A percentile compares a stretch with the other conserved stretches of the same genome.
These are phyloP conservation scores for Crotalus helleri DNA, from an alignment of 2,113 vertebrate species.

Conservation along the genomic window DNA sequence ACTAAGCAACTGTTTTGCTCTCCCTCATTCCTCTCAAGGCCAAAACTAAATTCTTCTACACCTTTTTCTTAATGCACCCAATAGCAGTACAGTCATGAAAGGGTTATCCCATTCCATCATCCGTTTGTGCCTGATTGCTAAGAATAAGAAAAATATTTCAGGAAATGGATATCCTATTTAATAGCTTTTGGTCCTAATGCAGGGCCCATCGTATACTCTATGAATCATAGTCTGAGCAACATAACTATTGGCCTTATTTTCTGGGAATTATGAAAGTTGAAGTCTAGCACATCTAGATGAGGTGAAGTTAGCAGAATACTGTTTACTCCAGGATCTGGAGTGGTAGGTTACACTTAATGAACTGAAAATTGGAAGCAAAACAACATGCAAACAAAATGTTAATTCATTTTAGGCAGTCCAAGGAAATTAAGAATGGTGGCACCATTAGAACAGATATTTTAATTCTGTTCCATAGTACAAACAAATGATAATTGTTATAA, in stretches of 20 bases:
- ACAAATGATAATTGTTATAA: no score
- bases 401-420: background rate
- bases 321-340: background rate
- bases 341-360: background rate
- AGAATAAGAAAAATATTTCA: background rate
- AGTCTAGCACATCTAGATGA: background rate
- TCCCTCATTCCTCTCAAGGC: background rate
- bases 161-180: background rate
- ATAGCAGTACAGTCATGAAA: background rate
- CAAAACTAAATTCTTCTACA: background rate
- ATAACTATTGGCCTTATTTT: background rate
- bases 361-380: background rate
- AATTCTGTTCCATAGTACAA: background rate
- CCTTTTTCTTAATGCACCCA: background rate
- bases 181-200: background rate
- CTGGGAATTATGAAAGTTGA: background rate
- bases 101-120: background rate
- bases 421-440: background rate
- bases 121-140: background rate
- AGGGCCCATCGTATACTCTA: background rate
- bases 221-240: background rate
- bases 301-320: background rate
- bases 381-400: background rate
- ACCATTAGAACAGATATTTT: background rate
- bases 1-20: background rate